phyloP scores from a whole-genome alignment of 2,113 vertebrate genomes.

The Speoplatyrhinus poulsoni region DNA sequence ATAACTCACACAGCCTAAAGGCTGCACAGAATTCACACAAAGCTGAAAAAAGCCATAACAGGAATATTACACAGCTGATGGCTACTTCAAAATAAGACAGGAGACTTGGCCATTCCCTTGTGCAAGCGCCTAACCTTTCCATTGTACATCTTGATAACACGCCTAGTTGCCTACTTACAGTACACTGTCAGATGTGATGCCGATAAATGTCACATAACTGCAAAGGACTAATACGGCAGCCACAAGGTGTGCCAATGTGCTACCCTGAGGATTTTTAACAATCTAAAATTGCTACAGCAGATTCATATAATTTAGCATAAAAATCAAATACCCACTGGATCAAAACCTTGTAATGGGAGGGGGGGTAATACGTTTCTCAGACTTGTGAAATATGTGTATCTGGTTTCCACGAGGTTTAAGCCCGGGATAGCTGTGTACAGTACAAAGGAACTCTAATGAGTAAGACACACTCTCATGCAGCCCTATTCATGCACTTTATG shows the following conservation, averaged over 20 bases:
- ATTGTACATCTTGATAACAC: conserved; percentile 50
- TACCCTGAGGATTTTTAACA: conserved; percentile 21
- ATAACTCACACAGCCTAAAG: conserved; percentile 38
- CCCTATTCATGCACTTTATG: conserved; percentile 57
- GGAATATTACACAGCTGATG: conserved; percentile 44
- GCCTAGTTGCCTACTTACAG: conserved; percentile 27
- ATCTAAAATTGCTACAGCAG: conserved; percentile 26
- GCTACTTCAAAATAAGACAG: conserved; percentile 46
- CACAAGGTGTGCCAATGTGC: not conserved
- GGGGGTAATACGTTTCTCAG: conserved; percentile 26
- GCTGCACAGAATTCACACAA: conserved; percentile 46
- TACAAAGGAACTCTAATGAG: conserved; percentile 50
- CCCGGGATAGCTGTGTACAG: conserved; percentile 28
- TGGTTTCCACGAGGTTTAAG: conserved; percentile 43
- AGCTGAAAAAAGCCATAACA: conserved; percentile 25
- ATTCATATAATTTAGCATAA: not conserved
- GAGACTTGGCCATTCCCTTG: conserved; percentile 41
- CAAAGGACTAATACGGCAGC: conserved; percentile 19
- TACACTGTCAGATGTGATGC: conserved; percentile 54
- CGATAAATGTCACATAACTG: conserved; percentile 57
- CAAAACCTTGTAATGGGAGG: conserved; percentile 21
- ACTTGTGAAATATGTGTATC: conserved; percentile 13
- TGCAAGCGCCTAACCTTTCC: conserved; percentile 52
- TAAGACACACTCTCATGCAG: conserved; percentile 42
- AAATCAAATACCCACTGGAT: not conserved